Base-by-base conservation (phyloP, 2,797 vertebrate species). In the Atherinosoma microstoma region DNA sequence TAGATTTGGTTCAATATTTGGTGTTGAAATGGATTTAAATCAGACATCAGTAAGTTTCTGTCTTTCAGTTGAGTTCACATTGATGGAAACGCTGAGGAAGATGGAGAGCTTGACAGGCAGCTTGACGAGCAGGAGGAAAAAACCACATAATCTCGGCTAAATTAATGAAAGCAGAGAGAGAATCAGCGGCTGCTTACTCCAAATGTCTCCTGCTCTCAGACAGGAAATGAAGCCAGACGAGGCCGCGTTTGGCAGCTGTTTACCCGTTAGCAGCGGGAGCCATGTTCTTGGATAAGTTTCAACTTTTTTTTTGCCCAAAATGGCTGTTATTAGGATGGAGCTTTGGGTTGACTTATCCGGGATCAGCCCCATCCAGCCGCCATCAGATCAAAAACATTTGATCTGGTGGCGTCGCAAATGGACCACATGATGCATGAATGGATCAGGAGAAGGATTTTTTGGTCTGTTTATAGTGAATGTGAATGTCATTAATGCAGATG, bases 301-400 rank as follows among this genome's bases (percentile, higher is more conserved):
- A 87, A 78, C 62, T n/a, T n/a, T n/a, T n/a, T 76, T 83, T 89
- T 89, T 80, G 72, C 80, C 88, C 82, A 79, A 86, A 87, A 88
- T 87, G 91, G 79, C 86, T 72, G 79, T 79, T 80, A 87, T 90
- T 83, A 82, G 78, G 76, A 68, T 20, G 58, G n/a, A 27, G 88
- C 67, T 82, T 84, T 87, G 82, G 67, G 54, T 64, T 35, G 84
- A 88, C 66, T 91, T 85, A 90, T 88, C 86, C 81, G n/a, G 85
- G 90, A 90, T 92, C 85, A 87, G 84, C 75, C 4, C 18, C 2
- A 22, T 78, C 78, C 87, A 90, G 87, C 85, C 91, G 85, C 87
- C 82, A 84, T 75, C 57, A 78, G 75, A 64, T 66, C 79, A 18
- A 40, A 80, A 42, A 68, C 65, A n/a, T 67, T 51, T 84, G 40